These are phyloP conservation scores for Molothrus ater DNA, from an alignment of 2,797 vertebrate species.

Conservation along the genomic window DNA sequence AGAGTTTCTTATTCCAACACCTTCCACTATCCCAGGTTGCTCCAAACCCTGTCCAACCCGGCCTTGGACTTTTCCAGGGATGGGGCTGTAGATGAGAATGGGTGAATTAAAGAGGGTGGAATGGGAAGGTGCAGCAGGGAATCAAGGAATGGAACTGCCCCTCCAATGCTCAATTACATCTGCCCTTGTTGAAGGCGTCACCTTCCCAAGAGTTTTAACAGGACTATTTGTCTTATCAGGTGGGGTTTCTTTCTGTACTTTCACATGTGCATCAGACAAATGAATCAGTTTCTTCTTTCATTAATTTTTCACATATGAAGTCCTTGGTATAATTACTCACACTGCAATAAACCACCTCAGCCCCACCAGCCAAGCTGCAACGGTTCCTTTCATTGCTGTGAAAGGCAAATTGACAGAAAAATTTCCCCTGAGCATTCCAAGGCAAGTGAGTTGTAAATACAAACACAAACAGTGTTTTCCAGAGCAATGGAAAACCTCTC, in stretches of 20 bases:
- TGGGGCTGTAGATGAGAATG: background rate
- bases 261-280: background rate
- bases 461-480: background rate
- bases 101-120: background rate
- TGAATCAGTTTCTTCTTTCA: background rate
- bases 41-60: background rate
- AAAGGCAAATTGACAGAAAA: background rate
- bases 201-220: background rate
- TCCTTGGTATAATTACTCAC: background rate
- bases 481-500: background rate
- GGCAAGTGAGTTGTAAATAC: background rate
- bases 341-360: background rate
- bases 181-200: background rate
- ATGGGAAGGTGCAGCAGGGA: background rate
- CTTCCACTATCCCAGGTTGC: fast-evolving
- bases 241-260: background rate
- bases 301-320: background rate
- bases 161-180: background rate
- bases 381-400: background rate
- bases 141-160: background rate
- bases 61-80: background rate
- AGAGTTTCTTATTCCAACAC: background rate
- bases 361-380: background rate
- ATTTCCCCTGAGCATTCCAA: background rate
- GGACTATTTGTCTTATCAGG: background rate